Base-by-base conservation (phyloP, 1,140 invertebrate genomes). In the Ceratina japonica region DNA sequence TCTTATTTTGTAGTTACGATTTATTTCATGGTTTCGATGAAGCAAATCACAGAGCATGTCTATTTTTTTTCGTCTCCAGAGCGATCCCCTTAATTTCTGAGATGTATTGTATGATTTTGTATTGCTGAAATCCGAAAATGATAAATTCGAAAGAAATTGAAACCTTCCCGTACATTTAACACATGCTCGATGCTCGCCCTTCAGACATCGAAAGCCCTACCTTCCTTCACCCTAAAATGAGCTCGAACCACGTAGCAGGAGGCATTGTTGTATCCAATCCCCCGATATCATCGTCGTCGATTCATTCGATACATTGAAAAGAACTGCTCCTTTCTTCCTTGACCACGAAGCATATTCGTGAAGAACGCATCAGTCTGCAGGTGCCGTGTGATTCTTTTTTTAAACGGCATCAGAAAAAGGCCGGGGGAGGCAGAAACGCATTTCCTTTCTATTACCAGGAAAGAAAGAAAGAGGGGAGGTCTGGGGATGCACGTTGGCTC, bases 271-370 rank as follows among this genome's bases (percentile, higher is more conserved):
- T 66, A 61, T 52, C 71, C 58, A 77, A 64, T 58, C 81, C 84
- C 83, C 73, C 82, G 69, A 81, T 80, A 80, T 86, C 82, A 77
- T 79, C 84, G 80, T 80, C 84, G 82, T 83, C 83, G 87, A 87
- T 86, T 88, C 87, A 82, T 88, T 89, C 87, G 82, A 82, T 59
- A 81, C 52, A 75, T 65, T 86, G 83, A 89, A 88, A 83, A 59
- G 84, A 85, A 54, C 52, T 62, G 49, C 62, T 54, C 51, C 52
- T 52, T 70, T 58, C 65, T 51, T 24, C 44, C n/a, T 27, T 10
- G 13, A 13, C 20, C 59, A n/a, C 22, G 37, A 51, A 54, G 58
- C 51, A 20, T 59, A 15, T 52, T 78, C 58, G 54, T 78, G 8
- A 54, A 18, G 52, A 31, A 73, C 62, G 27, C 51, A 37, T 37